Base-by-base conservation (phyloP, 2,113 vertebrate genomes). In the Saimiri boliviensis region DNA sequence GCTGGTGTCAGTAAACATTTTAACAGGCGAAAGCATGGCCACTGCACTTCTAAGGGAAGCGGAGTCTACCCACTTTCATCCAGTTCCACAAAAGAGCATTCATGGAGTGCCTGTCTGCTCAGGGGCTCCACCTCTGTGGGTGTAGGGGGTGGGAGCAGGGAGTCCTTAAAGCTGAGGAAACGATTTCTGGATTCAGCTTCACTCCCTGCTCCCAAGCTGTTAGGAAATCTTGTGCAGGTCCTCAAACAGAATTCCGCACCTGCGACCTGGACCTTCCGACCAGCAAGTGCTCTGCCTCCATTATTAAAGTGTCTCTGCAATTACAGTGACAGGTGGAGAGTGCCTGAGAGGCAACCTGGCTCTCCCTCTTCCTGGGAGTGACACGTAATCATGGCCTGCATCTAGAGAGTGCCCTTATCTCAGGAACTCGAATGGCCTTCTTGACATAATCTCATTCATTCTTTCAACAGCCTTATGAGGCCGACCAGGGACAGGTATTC, bases 181-280 rank as follows among this genome's bases (percentile, higher is more conserved):
- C 63, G 83, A 81, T 89, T 84, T 91, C 56, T 37, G 74, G 32
- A 37, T 45, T 70, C 47, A 20, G 85, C 37, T 60, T 45, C 14
- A 42, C 77, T 95, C 27, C 32, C 60, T 81, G 87, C 66, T 68
- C 70, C 68, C 20, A 52, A 68, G 86, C 63, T 27, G 74, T 93
- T 89, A 94, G 93, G 93, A 95, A 94, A 88, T 58, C 77, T 66
- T 23, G 8, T 45, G 19, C 35, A 6, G 13, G 68, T 93, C 93
- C 83, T 86, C 93, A 66, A 68, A 86, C 42, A 56, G 87, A 80
- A 54, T 47, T 14, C 47, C 0, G 2, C 74, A 88, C 94, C 97
- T 95, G 89, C 45, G 85, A 90, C 95, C 86, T 40, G 54, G 8
- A 27, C 52, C 89, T 90, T 37, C 47, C 37, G 88, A 37, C 56